phyloP scores from a whole-genome alignment of 1,140 invertebrate species.

The Zaprionus capensis region DNA sequence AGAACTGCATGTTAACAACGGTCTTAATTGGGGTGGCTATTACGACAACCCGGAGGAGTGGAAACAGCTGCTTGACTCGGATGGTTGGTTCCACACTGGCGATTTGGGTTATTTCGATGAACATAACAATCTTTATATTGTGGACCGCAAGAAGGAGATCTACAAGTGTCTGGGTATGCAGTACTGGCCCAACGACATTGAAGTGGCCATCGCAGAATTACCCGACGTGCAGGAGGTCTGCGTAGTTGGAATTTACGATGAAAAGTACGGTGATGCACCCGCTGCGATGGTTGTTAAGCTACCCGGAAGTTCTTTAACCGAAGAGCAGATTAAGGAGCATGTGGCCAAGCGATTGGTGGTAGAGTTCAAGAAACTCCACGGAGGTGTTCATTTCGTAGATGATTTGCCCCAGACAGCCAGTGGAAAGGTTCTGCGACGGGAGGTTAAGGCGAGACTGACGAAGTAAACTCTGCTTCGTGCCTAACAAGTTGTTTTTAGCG shows the following conservation, averaged over 20 bases:
- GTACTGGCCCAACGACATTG: slow-evolving; percentile 75
- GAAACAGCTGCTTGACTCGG: slow-evolving; percentile 85
- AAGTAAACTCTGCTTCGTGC: slow-evolving; percentile 24
- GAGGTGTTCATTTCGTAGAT: slow-evolving; percentile 86
- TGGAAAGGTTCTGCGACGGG: slow-evolving; percentile 87
- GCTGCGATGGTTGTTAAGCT: slow-evolving; percentile 57
- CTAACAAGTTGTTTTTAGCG: neutral
- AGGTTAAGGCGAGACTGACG: slow-evolving; percentile 69
- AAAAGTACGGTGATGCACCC: slow-evolving; percentile 50
- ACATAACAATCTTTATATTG: slow-evolving; percentile 88
- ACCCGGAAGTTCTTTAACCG: slow-evolving; percentile 35
- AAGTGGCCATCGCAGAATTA: slow-evolving; percentile 52
- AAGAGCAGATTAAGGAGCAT: slow-evolving; percentile 55
- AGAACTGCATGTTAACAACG: slow-evolving; percentile 72
- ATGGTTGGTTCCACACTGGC: slow-evolving; percentile 90
- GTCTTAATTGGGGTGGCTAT: slow-evolving; percentile 76
- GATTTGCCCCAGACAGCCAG: slow-evolving; percentile 87
- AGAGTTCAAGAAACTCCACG: slow-evolving; percentile 85
- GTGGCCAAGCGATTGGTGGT: slow-evolving; percentile 74
- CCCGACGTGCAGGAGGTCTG: slow-evolving; percentile 58
- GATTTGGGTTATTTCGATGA: slow-evolving; percentile 89
- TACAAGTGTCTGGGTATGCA: slow-evolving; percentile 88
- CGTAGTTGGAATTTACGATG: slow-evolving; percentile 66
- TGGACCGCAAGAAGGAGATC: slow-evolving; percentile 91
- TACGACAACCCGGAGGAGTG: slow-evolving; percentile 86